Evolutionary conservation across 2,888 invertebrate genomes (phyloP), one percentile per base, ranked within the genome.

Genomic region (Hydraecia micacea): DNA sequence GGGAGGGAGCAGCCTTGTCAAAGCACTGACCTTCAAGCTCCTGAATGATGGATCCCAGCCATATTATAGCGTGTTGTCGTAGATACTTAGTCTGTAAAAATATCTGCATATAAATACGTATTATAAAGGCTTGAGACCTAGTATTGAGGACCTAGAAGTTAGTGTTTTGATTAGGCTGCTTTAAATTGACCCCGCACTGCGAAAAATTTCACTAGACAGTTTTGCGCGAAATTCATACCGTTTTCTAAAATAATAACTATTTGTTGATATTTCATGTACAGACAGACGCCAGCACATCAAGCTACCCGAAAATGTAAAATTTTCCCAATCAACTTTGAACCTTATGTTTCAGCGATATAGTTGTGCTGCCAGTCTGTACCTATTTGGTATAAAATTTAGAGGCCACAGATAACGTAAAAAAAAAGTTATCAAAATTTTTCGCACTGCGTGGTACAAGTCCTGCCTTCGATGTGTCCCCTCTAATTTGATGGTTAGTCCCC

Each of bases 1-100:
- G 76, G 77, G 65, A 77, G 76, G 77, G 77, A 25, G 15, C 77
- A 58, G 65, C 55, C 55, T 77, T 9, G 32, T 46, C 7, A 68
- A 13, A 68, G 21, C 9, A 21, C n/a, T 36, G 6, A n/a, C 42
- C 8, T 70, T 46, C 21, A 68, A 68, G 21, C 46, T 46, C 28
- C 46, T 68, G 21, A 46, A 28, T 28, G 46, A 46, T 67, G 28
- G 42, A 46, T 28, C 42, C 28, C 11, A 67, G n/a, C 67, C 21
- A 11, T 28, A 42, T 67, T 65, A 67, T 11, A 28, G 18, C 42
- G 6, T 28, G 11, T 46, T 28, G 42, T 46, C 21, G 39, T 65
- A 28, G 46, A 67, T 67, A 67, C 2, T 67, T 42, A 18, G 9
- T 67, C 28, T 42, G 18, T 28, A 28, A 67, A 18, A 66, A 39